Percentiles rank a stretch among this genome's conserved stretches.
phyloP scores from a whole-genome alignment of 2,888 invertebrate species.

The Xanthia togata region DNA sequence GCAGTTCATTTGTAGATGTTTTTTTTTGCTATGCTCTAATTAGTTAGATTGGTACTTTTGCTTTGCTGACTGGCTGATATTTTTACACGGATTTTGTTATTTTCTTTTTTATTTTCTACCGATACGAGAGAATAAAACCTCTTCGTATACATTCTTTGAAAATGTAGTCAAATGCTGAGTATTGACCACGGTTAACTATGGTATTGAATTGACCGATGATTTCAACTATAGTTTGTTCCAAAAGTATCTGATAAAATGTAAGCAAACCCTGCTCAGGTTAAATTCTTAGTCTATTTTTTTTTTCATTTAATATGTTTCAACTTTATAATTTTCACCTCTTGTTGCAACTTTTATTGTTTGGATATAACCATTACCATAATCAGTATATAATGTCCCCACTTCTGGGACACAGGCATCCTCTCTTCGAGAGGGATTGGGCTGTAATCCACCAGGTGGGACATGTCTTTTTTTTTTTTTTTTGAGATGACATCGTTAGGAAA shows the following conservation, averaged over 20 bases:
- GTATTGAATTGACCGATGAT: no score
- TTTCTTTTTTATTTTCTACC: neutral
- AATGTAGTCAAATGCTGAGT: neutral
- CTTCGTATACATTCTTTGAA: neutral
- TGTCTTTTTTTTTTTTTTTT: no score
- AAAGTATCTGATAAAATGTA: neutral
- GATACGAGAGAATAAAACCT: neutral
- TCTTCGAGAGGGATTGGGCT: no score
- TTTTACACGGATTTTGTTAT: neutral
- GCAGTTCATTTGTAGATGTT: conserved; percentile 23
- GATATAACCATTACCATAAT: no score
- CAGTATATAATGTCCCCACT: no score
- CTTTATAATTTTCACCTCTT: neutral
- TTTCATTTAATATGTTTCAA: neutral
- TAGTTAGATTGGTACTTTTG: conserved; percentile 7
- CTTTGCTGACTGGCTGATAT: neutral
- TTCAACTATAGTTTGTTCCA: neutral
- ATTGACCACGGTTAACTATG: no score
- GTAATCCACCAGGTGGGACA: no score
- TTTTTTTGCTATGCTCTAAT: conserved; percentile 41
- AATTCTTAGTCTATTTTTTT: neutral
- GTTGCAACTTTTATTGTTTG: neutral
- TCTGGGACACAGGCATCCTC: no score
- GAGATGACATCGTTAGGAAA: no score
- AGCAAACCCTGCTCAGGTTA: no score